Evolutionary conservation across 2,797 vertebrate genomes (phyloP).

Genomic region (Odontamblyopus rebecca): DNA sequence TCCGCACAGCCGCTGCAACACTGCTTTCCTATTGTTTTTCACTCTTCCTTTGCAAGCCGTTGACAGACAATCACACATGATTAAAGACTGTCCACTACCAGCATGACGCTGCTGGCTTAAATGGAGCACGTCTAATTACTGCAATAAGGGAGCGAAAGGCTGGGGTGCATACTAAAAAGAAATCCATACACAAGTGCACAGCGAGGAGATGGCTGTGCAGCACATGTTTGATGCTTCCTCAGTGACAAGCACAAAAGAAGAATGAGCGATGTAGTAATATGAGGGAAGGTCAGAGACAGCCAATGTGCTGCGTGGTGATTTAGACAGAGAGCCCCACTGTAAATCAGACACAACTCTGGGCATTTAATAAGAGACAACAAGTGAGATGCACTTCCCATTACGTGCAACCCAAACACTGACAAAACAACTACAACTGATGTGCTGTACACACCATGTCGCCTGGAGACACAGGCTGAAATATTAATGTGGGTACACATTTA

Average conservation of each 20-base stretch:
- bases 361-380: constrained; percentile 34
- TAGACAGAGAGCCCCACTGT: constrained; percentile 44
- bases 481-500: constrained; percentile 24
- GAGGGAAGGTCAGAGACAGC: constrained; percentile 61
- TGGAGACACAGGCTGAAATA: constrained; percentile 29
- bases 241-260: constrained; percentile 62
- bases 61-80: constrained; percentile 66
- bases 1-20: constrained; percentile 33
- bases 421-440: constrained; percentile 5
- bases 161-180: constrained; percentile 56
- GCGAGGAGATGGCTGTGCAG: constrained; percentile 50
- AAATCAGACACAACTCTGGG: constrained; percentile 53
- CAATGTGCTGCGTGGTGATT: constrained; percentile 61
- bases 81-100: constrained; percentile 69
- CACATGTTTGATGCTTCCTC: constrained; percentile 60
- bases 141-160: constrained; percentile 53
- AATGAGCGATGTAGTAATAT: constrained; percentile 58
- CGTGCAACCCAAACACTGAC: neutral
- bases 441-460: neutral
- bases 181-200: constrained; percentile 57
- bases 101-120: constrained; percentile 58
- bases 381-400: constrained; percentile 36
- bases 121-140: constrained; percentile 74
- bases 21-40: constrained; percentile 53
- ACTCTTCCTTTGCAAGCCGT: constrained; percentile 52